These are phyloP conservation scores for Caprella mutica DNA, from an alignment of 2,888 invertebrate species.

Conservation along the genomic window DNA sequence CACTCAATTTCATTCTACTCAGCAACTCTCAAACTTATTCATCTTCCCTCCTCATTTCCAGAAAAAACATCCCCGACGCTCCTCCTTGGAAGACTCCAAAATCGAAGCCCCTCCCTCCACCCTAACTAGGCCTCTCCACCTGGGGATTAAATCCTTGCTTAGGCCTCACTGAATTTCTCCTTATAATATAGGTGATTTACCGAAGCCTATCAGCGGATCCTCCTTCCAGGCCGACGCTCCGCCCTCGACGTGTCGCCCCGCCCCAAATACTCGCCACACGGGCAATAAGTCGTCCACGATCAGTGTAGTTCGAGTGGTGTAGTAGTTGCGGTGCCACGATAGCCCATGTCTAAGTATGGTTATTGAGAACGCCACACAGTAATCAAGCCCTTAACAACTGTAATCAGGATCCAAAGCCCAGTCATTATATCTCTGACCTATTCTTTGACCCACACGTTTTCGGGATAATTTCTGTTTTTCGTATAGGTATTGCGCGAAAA, in stretches of 20 bases:
- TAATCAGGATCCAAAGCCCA: constrained; percentile 8
- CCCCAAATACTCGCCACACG: neutral
- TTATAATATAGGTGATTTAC: neutral
- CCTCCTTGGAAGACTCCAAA: neutral
- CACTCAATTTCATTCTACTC: too few relatives aligned
- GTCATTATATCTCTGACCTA: constrained; percentile 8
- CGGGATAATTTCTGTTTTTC: constrained; percentile 8
- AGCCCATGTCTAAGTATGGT: constrained; percentile 11
- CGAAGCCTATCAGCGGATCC: neutral
- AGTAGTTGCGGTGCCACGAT: constrained; percentile 9
- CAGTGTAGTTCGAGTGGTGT: constrained; percentile 10
- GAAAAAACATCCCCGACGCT: neutral
- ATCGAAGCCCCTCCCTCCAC: neutral
- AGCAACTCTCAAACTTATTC: too few relatives aligned
- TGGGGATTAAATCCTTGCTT: neutral
- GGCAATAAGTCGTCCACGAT: constrained; percentile 9
- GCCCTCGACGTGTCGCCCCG: neutral
- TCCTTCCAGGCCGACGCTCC: neutral
- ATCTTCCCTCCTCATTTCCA: neutral
- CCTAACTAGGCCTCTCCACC: neutral
- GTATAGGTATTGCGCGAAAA: too few relatives aligned
- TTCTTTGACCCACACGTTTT: constrained; percentile 12
- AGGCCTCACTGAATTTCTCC: neutral
- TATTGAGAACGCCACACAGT: constrained; percentile 6
- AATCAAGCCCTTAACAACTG: constrained; percentile 13